These are phyloP conservation scores for Andrena trimmerana DNA, from an alignment of 2,888 invertebrate genomes.

Conservation along the genomic window DNA sequence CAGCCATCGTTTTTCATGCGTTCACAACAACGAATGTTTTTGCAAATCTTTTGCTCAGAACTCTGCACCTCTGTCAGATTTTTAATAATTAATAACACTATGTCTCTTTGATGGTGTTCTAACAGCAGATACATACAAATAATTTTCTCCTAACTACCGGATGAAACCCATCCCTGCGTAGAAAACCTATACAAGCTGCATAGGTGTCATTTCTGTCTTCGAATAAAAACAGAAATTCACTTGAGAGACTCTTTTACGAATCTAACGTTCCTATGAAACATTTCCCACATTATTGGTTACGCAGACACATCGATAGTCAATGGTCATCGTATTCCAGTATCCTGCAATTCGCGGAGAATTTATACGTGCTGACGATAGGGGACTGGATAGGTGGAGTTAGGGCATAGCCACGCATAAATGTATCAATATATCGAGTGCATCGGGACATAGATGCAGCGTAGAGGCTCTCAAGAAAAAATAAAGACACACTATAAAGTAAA, in stretches of 20 bases:
- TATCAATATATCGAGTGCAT: slow-evolving; percentile 57
- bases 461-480: slow-evolving; percentile 29
- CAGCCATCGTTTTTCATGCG: slow-evolving; percentile 21
- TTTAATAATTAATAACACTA: too few relatives aligned
- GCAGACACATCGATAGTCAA: slow-evolving; percentile 15
- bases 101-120: too few relatives aligned
- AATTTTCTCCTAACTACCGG: too few relatives aligned
- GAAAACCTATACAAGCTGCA: too few relatives aligned
- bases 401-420: slow-evolving; percentile 43
- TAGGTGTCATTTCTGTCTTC: neutral
- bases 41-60: too few relatives aligned
- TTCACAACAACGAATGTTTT: slow-evolving; percentile 17
- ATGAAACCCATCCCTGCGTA: too few relatives aligned
- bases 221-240: neutral
- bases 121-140: too few relatives aligned
- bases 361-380: slow-evolving; percentile 52
- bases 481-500: slow-evolving; percentile 28
- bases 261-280: slow-evolving; percentile 8
- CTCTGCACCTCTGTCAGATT: too few relatives aligned
- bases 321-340: slow-evolving; percentile 51
- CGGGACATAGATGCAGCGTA: slow-evolving; percentile 33
- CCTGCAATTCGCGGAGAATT: slow-evolving; percentile 51
- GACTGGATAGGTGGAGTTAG: slow-evolving; percentile 14
- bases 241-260: neutral
- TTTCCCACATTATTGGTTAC: neutral